These are phyloP conservation scores for Trichomycterus rosablanca DNA, from an alignment of 2,113 vertebrate genomes.

Conservation along the genomic window DNA sequence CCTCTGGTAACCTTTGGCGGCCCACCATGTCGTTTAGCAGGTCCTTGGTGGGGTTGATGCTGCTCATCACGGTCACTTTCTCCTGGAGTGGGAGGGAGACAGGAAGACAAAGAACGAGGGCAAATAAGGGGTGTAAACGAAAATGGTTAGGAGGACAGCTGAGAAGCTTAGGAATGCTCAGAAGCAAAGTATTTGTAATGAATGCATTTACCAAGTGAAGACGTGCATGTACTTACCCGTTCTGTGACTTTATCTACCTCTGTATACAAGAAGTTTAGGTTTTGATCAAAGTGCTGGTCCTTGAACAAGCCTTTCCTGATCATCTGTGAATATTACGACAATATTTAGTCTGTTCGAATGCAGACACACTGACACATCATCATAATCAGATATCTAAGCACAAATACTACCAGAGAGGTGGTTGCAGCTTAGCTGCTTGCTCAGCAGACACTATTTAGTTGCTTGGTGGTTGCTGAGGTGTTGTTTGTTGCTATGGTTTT, in stretches of 20 bases:
- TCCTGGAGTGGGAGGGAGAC: constrained; percentile 67
- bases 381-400: too few relatives aligned
- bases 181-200: too few relatives aligned
- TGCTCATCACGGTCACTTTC: constrained; percentile 99
- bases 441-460: too few relatives aligned
- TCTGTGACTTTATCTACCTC: constrained; percentile 99
- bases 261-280: constrained; percentile 98
- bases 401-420: too few relatives aligned
- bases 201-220: not conserved
- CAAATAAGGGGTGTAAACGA: not conserved
- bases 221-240: constrained; percentile 76
- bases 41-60: constrained; percentile 99
- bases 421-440: too few relatives aligned
- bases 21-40: constrained; percentile 93
- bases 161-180: not conserved
- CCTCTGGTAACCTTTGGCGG: constrained; percentile 94
- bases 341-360: not conserved
- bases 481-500: too few relatives aligned
- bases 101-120: too few relatives aligned
- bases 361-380: not conserved
- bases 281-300: constrained; percentile 99
- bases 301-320: constrained; percentile 98
- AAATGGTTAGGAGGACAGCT: not conserved
- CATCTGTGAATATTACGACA: constrained; percentile 74
- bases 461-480: too few relatives aligned